Percentiles rank a stretch among this genome's conserved stretches.
These are phyloP conservation scores for Nephotettix cincticeps DNA, from an alignment of 1,140 invertebrate genomes.

Conservation along the genomic window DNA sequence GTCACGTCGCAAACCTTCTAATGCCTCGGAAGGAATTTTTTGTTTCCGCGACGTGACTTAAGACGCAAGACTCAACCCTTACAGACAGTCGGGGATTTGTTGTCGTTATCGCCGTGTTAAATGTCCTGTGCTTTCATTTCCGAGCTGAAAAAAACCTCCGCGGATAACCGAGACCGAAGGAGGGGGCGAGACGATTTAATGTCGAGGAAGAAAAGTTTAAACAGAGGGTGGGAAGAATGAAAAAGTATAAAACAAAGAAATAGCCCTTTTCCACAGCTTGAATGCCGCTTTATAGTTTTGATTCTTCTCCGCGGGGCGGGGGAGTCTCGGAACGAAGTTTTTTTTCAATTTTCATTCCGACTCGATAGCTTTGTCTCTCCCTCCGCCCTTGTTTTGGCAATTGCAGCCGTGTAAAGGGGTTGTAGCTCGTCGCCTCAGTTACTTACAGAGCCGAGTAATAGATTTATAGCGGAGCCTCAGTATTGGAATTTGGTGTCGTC, in stretches of 20 bases:
- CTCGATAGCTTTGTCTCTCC: slow-evolving; percentile 12
- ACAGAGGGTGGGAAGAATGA: slow-evolving; percentile 22
- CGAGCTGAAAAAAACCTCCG: neutral
- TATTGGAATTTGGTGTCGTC: neutral
- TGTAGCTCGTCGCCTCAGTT: slow-evolving; percentile 1
- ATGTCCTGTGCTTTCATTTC: slow-evolving; percentile 17
- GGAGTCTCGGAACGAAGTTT: neutral
- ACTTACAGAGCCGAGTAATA: slow-evolving; percentile 1
- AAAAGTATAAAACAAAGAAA: slow-evolving; percentile 29
- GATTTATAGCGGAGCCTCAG: slow-evolving; percentile 5
- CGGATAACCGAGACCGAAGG: slow-evolving; percentile 10
- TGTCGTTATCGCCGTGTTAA: slow-evolving; percentile 10
- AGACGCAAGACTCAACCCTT: too few species aligned
- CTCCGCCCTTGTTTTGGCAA: slow-evolving; percentile 22
- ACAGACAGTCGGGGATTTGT: neutral
- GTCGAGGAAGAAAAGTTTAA: slow-evolving; percentile 27
- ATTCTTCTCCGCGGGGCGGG: neutral
- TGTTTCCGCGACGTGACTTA: too few species aligned
- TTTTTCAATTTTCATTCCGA: slow-evolving; percentile 28
- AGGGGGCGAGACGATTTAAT: slow-evolving; percentile 10
- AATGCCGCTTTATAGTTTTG: slow-evolving; percentile 27
- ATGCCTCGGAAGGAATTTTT: too few species aligned
- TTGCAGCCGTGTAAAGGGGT: slow-evolving; percentile 19
- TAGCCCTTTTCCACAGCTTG: slow-evolving; percentile 28
- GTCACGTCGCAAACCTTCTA: too few species aligned